Percentiles rank a stretch among this genome's conserved stretches.
Conservation (phyloP, 1,140 invertebrate genomes). For the Oreohelix idahoensis region DNA sequence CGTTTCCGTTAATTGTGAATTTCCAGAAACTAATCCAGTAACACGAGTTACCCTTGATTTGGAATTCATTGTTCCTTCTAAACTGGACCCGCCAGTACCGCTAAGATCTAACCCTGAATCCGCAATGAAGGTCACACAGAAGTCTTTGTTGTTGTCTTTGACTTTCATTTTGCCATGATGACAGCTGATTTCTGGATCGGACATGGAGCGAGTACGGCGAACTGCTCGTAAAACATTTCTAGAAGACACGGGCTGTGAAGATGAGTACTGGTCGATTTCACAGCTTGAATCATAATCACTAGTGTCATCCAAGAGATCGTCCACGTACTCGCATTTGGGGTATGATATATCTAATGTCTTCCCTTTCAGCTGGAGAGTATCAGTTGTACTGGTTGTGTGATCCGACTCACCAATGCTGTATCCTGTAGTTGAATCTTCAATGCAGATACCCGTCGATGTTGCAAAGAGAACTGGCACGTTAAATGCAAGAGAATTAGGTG, state of each 20-base stretch:
- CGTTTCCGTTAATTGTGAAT: background rate
- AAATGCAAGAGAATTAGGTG: constrained; percentile 42
- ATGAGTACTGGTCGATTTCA: constrained; percentile 60
- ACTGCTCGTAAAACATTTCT: constrained; percentile 43
- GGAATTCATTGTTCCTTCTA: background rate
- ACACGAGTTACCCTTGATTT: background rate
- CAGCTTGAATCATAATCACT: constrained; percentile 70
- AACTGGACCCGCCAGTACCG: constrained; percentile 25
- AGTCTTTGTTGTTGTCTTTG: background rate
- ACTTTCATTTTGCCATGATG: background rate
- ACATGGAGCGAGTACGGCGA: constrained; percentile 39
- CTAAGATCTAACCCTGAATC: constrained; percentile 66
- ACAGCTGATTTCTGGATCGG: constrained; percentile 53
- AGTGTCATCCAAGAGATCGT: constrained; percentile 56
- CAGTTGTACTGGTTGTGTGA: too few relatives aligned
- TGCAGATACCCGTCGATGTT: constrained; percentile 67
- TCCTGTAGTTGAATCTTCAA: constrained; percentile 53
- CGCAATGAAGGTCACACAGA: constrained; percentile 45
- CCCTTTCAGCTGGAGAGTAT: constrained; percentile 39
- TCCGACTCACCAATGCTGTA: constrained; percentile 19
- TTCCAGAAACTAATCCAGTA: background rate
- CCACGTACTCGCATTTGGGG: constrained; percentile 47
- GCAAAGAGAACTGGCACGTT: constrained; percentile 69
- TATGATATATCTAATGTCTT: constrained; percentile 62
- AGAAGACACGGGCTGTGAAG: constrained; percentile 57